Percentiles rank a stretch among this genome's conserved stretches.
These are phyloP conservation scores for Sycophila sp. DNA, from an alignment of 1,140 invertebrate genomes.

Conservation along the genomic window DNA sequence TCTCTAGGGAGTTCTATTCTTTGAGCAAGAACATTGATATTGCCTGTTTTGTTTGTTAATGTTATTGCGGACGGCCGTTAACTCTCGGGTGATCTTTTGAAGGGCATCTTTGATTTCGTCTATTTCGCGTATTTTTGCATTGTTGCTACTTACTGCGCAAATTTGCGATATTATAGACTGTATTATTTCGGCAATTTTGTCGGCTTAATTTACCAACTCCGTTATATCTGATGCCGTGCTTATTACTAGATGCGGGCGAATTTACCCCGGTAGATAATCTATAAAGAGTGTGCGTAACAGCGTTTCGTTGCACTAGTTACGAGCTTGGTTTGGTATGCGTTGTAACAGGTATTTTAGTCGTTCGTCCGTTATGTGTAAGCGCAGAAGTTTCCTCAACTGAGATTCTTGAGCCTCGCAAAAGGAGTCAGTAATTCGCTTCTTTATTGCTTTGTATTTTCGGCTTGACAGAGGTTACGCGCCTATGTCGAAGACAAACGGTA, in stretches of 20 bases:
- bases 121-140: not conserved
- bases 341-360: not conserved
- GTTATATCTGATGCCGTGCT: too few species aligned
- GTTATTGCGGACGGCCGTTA: not conserved
- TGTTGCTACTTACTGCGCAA: not conserved
- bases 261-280: not conserved
- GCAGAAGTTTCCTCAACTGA: not conserved
- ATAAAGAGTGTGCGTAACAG: not conserved
- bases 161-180: not conserved
- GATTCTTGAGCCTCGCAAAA: not conserved
- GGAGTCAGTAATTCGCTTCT: slow-evolving; percentile 8
- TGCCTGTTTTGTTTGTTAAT: not conserved
- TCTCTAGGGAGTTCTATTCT: not conserved
- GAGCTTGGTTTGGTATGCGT: not conserved
- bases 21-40: not conserved
- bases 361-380: not conserved
- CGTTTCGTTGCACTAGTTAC: not conserved
- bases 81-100: not conserved
- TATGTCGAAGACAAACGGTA: not conserved
- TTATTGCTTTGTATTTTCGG: slow-evolving; percentile 26
- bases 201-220: not conserved
- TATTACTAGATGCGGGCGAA: not conserved
- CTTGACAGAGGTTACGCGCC: not conserved
- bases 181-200: not conserved
- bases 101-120: not conserved